A percentile compares a stretch with the other conserved stretches of the same genome.
Conservation (phyloP, 1,140 invertebrate species). For the Linepithema humile region DNA sequence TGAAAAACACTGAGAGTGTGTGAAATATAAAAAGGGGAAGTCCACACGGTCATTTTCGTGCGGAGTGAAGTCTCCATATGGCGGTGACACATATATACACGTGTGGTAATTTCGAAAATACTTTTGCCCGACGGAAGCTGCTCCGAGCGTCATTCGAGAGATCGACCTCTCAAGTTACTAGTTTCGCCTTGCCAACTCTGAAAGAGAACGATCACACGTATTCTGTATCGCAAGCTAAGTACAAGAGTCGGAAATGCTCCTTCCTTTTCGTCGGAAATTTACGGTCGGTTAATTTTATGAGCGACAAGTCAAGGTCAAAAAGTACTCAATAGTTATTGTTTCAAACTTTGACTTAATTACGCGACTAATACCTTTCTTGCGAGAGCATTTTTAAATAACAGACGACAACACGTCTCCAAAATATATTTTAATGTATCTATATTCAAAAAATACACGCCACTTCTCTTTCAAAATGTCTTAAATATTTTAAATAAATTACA, state of each 20-base stretch:
- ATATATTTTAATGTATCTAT: not conserved
- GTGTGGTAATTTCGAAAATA: conserved; percentile 64
- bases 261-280: not conserved
- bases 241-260: not conserved
- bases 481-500: too few relatives aligned
- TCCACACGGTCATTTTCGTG: conserved; percentile 33
- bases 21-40: not conserved
- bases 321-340: not conserved
- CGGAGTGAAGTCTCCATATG: conserved; percentile 63
- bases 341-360: not conserved
- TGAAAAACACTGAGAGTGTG: conserved; percentile 15
- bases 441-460: too few relatives aligned
- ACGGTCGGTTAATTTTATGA: not conserved
- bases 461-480: too few relatives aligned
- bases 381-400: not conserved
- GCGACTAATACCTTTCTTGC: not conserved
- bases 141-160: conserved; percentile 12
- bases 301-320: not conserved
- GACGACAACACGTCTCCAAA: not conserved
- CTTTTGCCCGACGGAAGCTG: conserved; percentile 32
- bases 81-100: too few relatives aligned
- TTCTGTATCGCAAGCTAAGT: not conserved
- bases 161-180: conserved; percentile 20
- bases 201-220: not conserved
- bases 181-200: not conserved